Evolutionary conservation across 2,797 vertebrate genomes (phyloP).

Genomic region (Hippopotamyrus pictus): DNA sequence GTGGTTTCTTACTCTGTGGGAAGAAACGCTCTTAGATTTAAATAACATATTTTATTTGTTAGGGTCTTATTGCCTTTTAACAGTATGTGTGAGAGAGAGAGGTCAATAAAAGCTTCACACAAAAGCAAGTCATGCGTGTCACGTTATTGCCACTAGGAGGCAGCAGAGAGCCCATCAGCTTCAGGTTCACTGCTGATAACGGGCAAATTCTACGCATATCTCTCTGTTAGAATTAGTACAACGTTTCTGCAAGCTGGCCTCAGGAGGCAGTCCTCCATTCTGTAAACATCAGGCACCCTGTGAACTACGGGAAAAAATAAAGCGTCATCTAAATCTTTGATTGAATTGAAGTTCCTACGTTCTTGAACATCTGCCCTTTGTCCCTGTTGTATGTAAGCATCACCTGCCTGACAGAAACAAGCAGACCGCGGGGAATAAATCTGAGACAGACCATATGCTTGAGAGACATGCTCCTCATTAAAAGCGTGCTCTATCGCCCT

Average conservation of each 20-base stretch:
- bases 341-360: not conserved
- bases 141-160: not conserved
- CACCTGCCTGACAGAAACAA: not conserved
- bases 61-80: not conserved
- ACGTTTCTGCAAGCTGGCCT: not conserved
- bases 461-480: not conserved
- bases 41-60: not conserved
- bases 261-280: not conserved
- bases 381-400: not conserved
- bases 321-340: not conserved
- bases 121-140: not conserved
- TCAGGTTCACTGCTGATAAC: not conserved
- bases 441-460: not conserved
- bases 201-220: not conserved
- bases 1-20: not conserved
- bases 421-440: not conserved
- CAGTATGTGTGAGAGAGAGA: not conserved
- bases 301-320: not conserved
- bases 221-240: not conserved
- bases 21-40: not conserved
- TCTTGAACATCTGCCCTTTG: not conserved
- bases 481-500: not conserved
- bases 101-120: not conserved
- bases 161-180: not conserved
- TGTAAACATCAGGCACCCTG: not conserved